Conservation (phyloP, 2,113 vertebrate genomes). For the Microcebus griseorufus region DNA sequence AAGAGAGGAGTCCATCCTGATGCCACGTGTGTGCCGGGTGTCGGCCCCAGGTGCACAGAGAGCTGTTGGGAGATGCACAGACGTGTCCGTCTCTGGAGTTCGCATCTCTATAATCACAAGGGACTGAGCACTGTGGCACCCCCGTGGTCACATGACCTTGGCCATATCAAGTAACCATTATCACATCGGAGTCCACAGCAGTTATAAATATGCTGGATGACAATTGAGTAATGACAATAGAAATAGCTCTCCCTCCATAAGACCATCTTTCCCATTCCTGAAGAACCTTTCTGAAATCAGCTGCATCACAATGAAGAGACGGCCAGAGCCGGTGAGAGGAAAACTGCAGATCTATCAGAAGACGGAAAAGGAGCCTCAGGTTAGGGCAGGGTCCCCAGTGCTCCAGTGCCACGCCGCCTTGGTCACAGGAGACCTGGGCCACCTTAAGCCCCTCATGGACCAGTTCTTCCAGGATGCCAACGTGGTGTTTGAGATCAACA, state of each 20-base stretch:
- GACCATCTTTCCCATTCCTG: slow-evolving; percentile 3
- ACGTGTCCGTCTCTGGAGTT: background rate
- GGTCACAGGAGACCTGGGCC: slow-evolving; percentile 78
- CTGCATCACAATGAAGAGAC: slow-evolving; percentile 34
- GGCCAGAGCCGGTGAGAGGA: slow-evolving; percentile 22
- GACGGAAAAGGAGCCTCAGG: background rate
- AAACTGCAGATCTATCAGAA: slow-evolving; percentile 75
- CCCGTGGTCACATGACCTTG: slow-evolving; percentile 44
- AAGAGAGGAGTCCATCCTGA: background rate
- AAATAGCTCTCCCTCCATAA: slow-evolving; percentile 68
- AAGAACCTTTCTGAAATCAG: slow-evolving; percentile 5
- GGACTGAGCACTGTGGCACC: background rate
- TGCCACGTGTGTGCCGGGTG: background rate
- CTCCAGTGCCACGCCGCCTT: slow-evolving; percentile 79
- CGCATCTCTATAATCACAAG: background rate
- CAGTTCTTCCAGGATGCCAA: slow-evolving; percentile 80
- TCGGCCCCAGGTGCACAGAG: rapidly evolving
- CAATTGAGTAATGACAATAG: slow-evolving; percentile 75
- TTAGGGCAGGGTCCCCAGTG: rapidly evolving
- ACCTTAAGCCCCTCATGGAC: slow-evolving; percentile 71
- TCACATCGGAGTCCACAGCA: slow-evolving; percentile 53
- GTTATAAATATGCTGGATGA: slow-evolving; percentile 80
- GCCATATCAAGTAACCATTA: slow-evolving; percentile 17
- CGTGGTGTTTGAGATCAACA: slow-evolving; percentile 82
- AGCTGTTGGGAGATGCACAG: background rate